These are phyloP conservation scores for Villa cingulata DNA, from an alignment of 2,888 invertebrate genomes.

Conservation along the genomic window DNA sequence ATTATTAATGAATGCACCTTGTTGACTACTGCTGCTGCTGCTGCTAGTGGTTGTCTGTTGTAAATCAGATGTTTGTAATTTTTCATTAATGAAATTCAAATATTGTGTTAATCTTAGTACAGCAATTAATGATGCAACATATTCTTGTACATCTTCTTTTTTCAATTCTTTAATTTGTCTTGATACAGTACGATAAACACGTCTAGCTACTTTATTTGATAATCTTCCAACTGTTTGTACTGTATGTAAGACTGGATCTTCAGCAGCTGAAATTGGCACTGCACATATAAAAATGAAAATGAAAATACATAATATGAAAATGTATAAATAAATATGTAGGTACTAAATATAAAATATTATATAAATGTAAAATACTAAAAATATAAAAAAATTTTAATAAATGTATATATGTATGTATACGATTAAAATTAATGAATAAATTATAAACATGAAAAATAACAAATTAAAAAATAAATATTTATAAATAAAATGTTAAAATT, in stretches of 20 bases:
- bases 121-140: slow-evolving; percentile 38
- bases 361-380: no score
- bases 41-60: not conserved
- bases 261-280: slow-evolving; percentile 45
- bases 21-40: not conserved
- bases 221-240: slow-evolving; percentile 58
- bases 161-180: slow-evolving; percentile 42
- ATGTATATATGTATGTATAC: no score
- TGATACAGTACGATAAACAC: slow-evolving; percentile 54
- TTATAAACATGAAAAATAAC: no score
- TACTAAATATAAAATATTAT: no score
- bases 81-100: slow-evolving; percentile 36
- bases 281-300: not conserved
- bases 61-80: slow-evolving; percentile 17
- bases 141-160: slow-evolving; percentile 38
- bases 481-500: no score
- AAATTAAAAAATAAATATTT: no score
- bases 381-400: no score
- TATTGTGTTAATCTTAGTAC: slow-evolving; percentile 38
- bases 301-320: no score
- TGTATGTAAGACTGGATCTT: slow-evolving; percentile 55
- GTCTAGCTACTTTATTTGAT: slow-evolving; percentile 55
- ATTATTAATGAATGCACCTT: not conserved
- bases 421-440: no score
- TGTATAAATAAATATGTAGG: no score